Percentiles rank a stretch among this genome's conserved stretches.
phyloP scores from a whole-genome alignment of 1,140 invertebrate species.

The Magallana angulata region DNA sequence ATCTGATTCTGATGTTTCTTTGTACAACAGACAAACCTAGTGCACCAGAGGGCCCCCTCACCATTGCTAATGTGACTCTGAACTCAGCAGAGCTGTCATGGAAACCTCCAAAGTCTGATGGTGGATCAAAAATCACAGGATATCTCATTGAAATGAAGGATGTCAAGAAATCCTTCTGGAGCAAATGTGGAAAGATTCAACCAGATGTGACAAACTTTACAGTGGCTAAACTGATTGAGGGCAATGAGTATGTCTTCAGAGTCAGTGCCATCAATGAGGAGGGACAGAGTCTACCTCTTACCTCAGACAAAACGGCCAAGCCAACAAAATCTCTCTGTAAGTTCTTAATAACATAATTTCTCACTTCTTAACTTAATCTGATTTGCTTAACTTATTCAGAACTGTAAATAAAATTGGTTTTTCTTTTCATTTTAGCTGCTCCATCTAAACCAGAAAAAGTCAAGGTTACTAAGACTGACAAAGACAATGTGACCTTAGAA shows the following conservation, averaged over 20 bases:
- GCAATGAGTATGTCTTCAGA: constrained; percentile 95
- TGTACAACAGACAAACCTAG: constrained; percentile 64
- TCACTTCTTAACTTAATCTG: background rate
- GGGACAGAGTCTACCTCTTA: constrained; percentile 65
- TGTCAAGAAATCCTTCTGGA: constrained; percentile 86
- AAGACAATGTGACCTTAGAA: constrained; percentile 91
- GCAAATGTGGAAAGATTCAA: constrained; percentile 76
- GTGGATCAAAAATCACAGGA: constrained; percentile 94
- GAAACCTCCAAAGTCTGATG: constrained; percentile 98
- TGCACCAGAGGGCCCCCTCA: constrained; percentile 80
- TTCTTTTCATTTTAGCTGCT: constrained; percentile 85
- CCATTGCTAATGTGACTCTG: constrained; percentile 94
- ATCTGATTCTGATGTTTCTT: background rate
- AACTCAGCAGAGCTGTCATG: constrained; percentile 95
- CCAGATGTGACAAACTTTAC: constrained; percentile 83
- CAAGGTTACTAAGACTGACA: constrained; percentile 68
- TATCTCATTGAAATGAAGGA: constrained; percentile 93
- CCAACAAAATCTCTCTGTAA: constrained; percentile 68
- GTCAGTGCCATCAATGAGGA: constrained; percentile 93
- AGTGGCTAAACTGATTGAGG: constrained; percentile 94
- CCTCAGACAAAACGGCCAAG: constrained; percentile 62
- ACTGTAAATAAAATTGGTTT: no score
- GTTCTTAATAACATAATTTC: constrained; percentile 16
- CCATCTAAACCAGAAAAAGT: constrained; percentile 91
- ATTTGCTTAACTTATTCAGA: background rate